Evolutionary conservation across 1,140 invertebrate genomes (phyloP), one percentile per base, ranked within the genome.

Genomic region (Eriocheir sinensis): DNA sequence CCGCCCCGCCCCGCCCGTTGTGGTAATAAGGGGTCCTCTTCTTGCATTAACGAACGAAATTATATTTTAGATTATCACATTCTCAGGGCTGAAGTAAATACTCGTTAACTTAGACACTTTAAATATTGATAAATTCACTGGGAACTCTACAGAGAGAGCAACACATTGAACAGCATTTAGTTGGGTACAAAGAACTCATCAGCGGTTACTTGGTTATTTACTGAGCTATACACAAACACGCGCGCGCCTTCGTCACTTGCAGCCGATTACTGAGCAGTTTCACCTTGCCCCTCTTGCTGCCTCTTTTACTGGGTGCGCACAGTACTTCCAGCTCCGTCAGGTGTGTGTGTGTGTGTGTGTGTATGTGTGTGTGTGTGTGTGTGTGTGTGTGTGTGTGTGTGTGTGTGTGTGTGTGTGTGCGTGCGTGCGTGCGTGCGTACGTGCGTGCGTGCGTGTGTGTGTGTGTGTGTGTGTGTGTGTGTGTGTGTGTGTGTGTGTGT

Each of bases 201-300:
- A 81, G 80, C n/a, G 8, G n/a, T 30, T 34, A 21, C n/a, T 34
- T 15, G 80, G 12, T 30, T n/a, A 81, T 21, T 34, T 30, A 12
- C 8, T 81, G 34, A 34, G 1, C 9, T 40, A 89, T 38, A 86
- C 85, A 86, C 85, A 86, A 30, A 86, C 88, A 89, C 88, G 48
- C 88, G 48, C 88, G 48, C 88, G 17, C 2, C 3, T 12, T 44
- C 6, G 32, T 72, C 44, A 32, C 21, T 3, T 72, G 15, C 38
- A 53, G 15, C 3, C 40, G 27, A 72, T 72, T 72, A n/a, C 27
- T n/a, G 6, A 72, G 27, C 21, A 72, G 21, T 72, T 72, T 72
- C 60, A 72, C 60, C 9, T 72, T 72, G 27, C 8, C n/a, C 60
- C 60, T 72, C n/a, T 72, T n/a, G 27, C n/a, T 72, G 21, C 60